Percentiles rank a stretch among this genome's conserved stretches.
Evolutionary conservation across 2,888 invertebrate species (phyloP).

Genomic region (Eledone cirrhosa): DNA sequence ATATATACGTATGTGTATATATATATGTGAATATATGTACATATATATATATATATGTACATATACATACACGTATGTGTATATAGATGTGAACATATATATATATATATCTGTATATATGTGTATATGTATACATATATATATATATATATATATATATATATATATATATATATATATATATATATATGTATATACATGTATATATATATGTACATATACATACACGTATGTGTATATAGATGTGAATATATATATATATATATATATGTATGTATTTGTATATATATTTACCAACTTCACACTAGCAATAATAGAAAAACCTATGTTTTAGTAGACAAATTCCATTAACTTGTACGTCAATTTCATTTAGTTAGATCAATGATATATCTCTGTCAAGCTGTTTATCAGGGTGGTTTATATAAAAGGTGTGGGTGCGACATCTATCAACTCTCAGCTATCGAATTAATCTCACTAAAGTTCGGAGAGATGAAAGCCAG

Average conservation of each 20-base stretch:
- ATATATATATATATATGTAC: neutral
- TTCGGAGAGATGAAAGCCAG: too few species aligned
- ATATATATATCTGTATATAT: neutral
- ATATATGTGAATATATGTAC: neutral
- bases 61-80: neutral
- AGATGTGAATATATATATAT: too few species aligned
- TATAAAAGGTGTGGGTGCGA: too few species aligned
- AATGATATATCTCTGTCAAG: too few species aligned
- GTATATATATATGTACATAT: neutral
- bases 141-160: slow-evolving; percentile 6
- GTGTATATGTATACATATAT: neutral
- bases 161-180: slow-evolving; percentile 6
- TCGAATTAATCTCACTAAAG: too few species aligned
- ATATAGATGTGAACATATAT: neutral
- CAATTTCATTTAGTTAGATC: too few species aligned
- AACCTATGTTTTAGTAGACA: too few species aligned
- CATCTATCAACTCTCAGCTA: too few species aligned
- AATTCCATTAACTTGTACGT: too few species aligned
- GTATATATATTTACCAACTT: neutral
- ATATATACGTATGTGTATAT: neutral
- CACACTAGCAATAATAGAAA: too few species aligned
- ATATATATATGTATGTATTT: neutral
- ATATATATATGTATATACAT: neutral
- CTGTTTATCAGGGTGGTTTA: too few species aligned
- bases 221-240: neutral